Conservation (phyloP, 1,140 invertebrate genomes). For the Nautilus pompilius region DNA sequence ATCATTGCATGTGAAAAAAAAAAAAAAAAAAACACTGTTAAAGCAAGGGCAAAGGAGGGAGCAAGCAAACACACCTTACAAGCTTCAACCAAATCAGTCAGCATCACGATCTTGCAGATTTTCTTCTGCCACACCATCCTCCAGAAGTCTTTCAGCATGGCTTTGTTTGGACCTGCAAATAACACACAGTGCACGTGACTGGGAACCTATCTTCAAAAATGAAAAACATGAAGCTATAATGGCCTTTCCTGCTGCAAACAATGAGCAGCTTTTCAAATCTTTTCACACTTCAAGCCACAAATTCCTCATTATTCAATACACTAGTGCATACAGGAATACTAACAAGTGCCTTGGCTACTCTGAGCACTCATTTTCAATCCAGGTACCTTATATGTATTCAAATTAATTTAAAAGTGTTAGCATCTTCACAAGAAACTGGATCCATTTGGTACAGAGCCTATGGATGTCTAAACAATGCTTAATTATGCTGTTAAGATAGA, state of each 20-base stretch:
- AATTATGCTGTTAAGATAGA: too few species aligned
- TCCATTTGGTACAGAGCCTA: too few species aligned
- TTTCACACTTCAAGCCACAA: not conserved
- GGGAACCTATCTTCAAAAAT: not conserved
- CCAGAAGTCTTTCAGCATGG: conserved; percentile 80
- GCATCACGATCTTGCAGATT: conserved; percentile 96
- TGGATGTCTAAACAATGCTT: too few species aligned
- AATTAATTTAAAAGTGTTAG: too few species aligned
- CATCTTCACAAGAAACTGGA: too few species aligned
- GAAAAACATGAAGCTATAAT: not conserved
- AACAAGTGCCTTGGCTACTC: not conserved
- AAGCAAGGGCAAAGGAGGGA: too few species aligned
- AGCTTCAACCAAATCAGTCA: conserved; percentile 95
- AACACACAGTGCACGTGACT: not conserved
- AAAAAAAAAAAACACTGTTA: too few species aligned
- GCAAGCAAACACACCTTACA: conserved; percentile 70
- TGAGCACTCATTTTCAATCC: not conserved
- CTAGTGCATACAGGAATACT: not conserved
- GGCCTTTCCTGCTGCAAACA: not conserved
- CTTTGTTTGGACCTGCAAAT: conserved; percentile 25
- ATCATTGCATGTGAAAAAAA: too few species aligned
- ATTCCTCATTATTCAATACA: not conserved
- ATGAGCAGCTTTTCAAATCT: not conserved
- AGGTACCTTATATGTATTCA: too few species aligned
- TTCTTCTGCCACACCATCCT: conserved; percentile 99